Base-by-base conservation (phyloP, 2,888 invertebrate genomes). In the Stenodema calcarata region DNA sequence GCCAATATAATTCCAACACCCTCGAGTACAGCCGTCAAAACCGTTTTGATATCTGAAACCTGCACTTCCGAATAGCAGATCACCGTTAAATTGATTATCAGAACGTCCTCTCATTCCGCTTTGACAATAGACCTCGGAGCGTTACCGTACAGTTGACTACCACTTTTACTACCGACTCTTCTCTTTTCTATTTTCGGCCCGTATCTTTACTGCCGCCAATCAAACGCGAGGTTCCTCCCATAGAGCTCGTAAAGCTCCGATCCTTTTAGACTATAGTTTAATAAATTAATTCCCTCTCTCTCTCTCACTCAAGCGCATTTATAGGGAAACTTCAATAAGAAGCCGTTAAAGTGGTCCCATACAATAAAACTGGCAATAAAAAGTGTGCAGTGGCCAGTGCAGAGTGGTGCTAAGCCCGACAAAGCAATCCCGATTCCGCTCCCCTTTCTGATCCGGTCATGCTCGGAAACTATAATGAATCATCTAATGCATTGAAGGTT, bases 251-350 rank as follows among this genome's bases (percentile, higher is more conserved):
- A 84, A 84, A 84, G 30, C 12, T n/a, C 23, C 18, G 27, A 23
- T 23, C 75, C 28, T 16, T 30, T 27, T 18, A 42, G 30, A 62
- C 80, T 84, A 84, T 84, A 84, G 84, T 84, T 84, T 84, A 84
- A 84, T 84, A 75, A 84, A 84, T 84, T 84, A 84, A 84, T 76
- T 73, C 50, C 28, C 50, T 76, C 47, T 54, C 41, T 44, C 76
- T 76, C 47, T 54, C 41, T 23, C 62, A 70, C 75, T 75, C 42
- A 1, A 14, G 35, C 42, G 16, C 84, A 84, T 84, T 84, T 84
- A 84, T 84, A 84, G 84, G 84, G 84, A 84, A 84, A 84, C 84
- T 84, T 84, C 84, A 84, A 84, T 84, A 84, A 84, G 84, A 50
- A 42, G 75, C 84, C 84, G 75, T 84, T 84, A 84, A 84, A 84